phyloP scores from a whole-genome alignment of 2,797 vertebrate species.

The Antrozous pallidus region DNA sequence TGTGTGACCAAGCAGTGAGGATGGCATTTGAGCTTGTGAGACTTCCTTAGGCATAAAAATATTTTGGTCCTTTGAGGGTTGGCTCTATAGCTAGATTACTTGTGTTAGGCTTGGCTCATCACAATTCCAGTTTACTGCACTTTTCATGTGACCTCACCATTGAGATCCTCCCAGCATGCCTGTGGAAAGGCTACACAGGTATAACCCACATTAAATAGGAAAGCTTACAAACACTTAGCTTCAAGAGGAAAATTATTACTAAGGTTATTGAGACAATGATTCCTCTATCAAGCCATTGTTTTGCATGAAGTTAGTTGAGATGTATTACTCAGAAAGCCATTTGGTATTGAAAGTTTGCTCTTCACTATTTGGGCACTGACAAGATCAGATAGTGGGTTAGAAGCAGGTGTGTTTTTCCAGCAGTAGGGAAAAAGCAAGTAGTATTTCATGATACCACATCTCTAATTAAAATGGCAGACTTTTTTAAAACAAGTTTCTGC shows the following conservation, averaged over 20 bases:
- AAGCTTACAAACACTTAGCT: neutral
- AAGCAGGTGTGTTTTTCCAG: conserved; percentile 59
- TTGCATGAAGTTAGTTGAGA: conserved; percentile 32
- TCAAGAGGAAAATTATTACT: neutral
- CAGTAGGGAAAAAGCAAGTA: conserved; percentile 66
- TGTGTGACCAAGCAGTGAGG: neutral
- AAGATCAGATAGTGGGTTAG: conserved; percentile 48
- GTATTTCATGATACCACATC: conserved; percentile 63
- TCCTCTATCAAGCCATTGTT: neutral
- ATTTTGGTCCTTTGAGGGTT: neutral
- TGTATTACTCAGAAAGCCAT: conserved; percentile 10
- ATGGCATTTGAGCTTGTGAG: neutral
- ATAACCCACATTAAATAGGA: neutral
- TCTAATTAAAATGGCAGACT: conserved; percentile 73
- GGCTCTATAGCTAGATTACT: neutral
- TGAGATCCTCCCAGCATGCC: neutral
- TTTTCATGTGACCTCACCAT: neutral
- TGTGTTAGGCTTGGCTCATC: neutral
- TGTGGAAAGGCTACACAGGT: neutral
- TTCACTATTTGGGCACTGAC: conserved; percentile 45
- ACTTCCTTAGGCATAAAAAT: neutral
- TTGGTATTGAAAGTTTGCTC: conserved; percentile 61
- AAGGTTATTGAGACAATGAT: neutral
- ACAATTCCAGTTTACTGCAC: neutral
- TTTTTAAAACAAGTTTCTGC: conserved; percentile 64